Percentiles rank a stretch among this genome's conserved stretches.
Conservation (phyloP, 2,113 vertebrate genomes). For the Oncorhynchus masou region DNA sequence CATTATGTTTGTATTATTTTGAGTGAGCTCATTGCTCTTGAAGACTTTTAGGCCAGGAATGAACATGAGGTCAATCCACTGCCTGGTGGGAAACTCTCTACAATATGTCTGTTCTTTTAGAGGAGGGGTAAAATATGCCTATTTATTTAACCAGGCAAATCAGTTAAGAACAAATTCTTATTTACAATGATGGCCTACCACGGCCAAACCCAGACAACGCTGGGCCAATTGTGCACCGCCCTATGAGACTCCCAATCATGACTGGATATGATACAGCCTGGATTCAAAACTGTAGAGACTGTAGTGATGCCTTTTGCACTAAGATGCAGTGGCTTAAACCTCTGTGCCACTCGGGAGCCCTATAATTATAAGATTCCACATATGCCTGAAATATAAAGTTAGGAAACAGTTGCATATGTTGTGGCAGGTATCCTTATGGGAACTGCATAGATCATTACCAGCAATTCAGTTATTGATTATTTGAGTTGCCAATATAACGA, state of each 20-base stretch:
- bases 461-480: not conserved
- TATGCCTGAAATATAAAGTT: not conserved
- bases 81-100: conserved; percentile 1
- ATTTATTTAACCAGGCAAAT: too few relatives aligned
- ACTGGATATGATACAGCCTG: too few relatives aligned
- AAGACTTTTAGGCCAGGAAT: not conserved
- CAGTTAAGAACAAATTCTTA: too few relatives aligned
- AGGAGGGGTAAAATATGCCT: not conserved
- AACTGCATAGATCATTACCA: not conserved
- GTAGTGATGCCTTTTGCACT: too few relatives aligned
- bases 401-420: not conserved
- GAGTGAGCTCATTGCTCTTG: not conserved
- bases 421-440: not conserved
- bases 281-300: too few relatives aligned
- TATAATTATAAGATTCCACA: not conserved
- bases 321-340: too few relatives aligned
- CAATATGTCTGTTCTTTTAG: conserved; percentile 1
- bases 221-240: too few relatives aligned
- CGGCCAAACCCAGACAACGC: too few relatives aligned
- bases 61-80: not conserved
- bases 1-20: not conserved
- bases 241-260: too few relatives aligned
- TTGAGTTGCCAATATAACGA: not conserved
- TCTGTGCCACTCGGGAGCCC: too few relatives aligned
- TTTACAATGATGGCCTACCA: too few relatives aligned